phyloP scores from a whole-genome alignment of 2,797 vertebrate genomes.

The Sciurus vulgaris region DNA sequence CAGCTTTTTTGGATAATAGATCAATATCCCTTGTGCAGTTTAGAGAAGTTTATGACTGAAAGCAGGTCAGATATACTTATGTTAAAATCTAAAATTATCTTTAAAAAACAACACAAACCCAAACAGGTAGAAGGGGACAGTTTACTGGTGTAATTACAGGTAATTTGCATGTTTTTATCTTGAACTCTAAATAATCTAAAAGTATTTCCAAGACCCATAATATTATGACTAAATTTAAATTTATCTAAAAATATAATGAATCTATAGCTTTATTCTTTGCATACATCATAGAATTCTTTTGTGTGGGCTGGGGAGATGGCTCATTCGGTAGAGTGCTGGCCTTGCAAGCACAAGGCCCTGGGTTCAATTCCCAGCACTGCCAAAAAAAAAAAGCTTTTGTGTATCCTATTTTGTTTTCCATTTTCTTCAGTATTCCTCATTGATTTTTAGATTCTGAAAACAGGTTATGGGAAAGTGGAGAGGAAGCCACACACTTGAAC shows the following conservation, averaged over 20 bases:
- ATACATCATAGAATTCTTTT: not conserved
- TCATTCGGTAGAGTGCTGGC: too few relatives aligned
- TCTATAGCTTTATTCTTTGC: not conserved
- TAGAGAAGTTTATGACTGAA: not conserved
- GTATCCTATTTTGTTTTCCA: not conserved
- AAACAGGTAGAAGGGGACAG: not conserved
- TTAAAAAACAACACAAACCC: not conserved
- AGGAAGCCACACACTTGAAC: not conserved
- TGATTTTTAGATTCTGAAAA: slow-evolving; percentile 15
- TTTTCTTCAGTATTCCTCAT: not conserved
- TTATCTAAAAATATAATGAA: not conserved
- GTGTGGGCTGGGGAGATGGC: not conserved
- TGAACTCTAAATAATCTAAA: not conserved
- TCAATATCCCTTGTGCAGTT: not conserved
- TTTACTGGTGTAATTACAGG: not conserved
- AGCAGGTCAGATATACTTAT: not conserved
- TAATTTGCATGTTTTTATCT: not conserved
- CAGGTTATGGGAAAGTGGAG: not conserved
- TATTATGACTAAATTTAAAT: not conserved
- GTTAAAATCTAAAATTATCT: not conserved
- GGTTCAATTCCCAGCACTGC: too few relatives aligned
- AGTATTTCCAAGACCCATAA: not conserved
- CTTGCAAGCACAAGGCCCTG: too few relatives aligned
- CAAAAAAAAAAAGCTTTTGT: too few relatives aligned
- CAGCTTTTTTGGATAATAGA: not conserved